phyloP scores from a whole-genome alignment of 1,140 invertebrate species.

The Rhizoglyphus robini region DNA sequence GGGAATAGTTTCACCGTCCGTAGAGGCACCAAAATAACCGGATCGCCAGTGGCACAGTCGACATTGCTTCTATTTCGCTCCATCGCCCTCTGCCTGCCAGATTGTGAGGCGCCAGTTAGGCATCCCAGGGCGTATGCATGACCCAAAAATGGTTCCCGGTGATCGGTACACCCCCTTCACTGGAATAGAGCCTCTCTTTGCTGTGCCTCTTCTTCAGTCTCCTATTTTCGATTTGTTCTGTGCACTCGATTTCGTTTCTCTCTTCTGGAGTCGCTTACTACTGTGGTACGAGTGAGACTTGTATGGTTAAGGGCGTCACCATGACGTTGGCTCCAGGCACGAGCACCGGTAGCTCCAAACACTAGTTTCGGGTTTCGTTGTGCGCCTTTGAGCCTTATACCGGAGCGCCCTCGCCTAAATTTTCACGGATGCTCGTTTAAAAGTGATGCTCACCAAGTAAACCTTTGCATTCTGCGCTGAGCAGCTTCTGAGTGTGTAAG shows the following conservation, averaged over 20 bases:
- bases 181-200: neutral
- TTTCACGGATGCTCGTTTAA: neutral
- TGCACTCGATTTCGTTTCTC: neutral
- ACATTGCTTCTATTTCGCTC: neutral
- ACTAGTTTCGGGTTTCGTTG: neutral
- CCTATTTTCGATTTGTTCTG: neutral
- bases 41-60: neutral
- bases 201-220: neutral
- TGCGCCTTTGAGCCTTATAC: neutral
- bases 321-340: neutral
- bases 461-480: neutral
- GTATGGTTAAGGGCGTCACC: slow-evolving; percentile 8
- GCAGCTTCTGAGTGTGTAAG: neutral
- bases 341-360: neutral
- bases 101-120: neutral
- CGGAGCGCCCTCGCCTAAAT: neutral
- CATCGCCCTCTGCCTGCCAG: neutral
- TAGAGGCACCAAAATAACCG: neutral
- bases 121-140: neutral
- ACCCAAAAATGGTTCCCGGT: slow-evolving; percentile 3
- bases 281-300: neutral
- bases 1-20: neutral
- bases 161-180: neutral
- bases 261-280: neutral
- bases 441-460: neutral